phyloP scores from a whole-genome alignment of 1,140 invertebrate species.

The Papilio xuthus region DNA sequence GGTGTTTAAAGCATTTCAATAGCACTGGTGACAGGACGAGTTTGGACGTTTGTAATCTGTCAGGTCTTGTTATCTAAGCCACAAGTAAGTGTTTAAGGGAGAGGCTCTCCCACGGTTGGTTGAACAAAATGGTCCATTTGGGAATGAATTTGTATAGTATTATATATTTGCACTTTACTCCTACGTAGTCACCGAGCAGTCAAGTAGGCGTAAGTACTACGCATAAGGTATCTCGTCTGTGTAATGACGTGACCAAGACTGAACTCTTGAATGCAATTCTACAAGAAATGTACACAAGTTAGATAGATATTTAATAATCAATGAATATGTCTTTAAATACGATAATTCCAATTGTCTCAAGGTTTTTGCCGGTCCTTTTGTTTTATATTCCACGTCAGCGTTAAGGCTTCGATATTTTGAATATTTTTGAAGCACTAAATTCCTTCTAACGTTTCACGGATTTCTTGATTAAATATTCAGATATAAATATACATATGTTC shows the following conservation, averaged over 20 bases:
- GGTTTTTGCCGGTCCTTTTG: too few species aligned
- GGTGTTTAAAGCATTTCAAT: slow-evolving; percentile 60
- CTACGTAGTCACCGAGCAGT: background rate
- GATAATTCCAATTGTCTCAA: too few species aligned
- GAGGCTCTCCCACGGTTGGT: slow-evolving; percentile 61
- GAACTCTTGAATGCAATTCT: too few species aligned
- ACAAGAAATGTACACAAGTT: too few species aligned
- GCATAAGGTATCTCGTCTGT: too few species aligned
- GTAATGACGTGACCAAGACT: too few species aligned
- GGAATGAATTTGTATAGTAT: slow-evolving; percentile 40
- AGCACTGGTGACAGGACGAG: slow-evolving; percentile 67
- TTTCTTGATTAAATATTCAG: background rate
- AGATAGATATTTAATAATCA: too few species aligned
- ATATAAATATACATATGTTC: background rate
- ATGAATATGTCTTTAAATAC: too few species aligned
- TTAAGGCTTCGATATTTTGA: too few species aligned
- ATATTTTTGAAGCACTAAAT: background rate
- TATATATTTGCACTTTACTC: background rate
- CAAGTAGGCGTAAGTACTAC: background rate
- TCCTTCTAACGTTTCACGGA: background rate
- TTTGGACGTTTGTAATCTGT: slow-evolving; percentile 65
- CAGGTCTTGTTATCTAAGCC: slow-evolving; percentile 65
- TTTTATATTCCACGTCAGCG: too few species aligned
- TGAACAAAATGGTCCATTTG: slow-evolving; percentile 45
- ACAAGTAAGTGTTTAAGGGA: slow-evolving; percentile 63